These are phyloP conservation scores for Fragum fragum DNA, from an alignment of 2,888 invertebrate genomes.

Conservation along the genomic window DNA sequence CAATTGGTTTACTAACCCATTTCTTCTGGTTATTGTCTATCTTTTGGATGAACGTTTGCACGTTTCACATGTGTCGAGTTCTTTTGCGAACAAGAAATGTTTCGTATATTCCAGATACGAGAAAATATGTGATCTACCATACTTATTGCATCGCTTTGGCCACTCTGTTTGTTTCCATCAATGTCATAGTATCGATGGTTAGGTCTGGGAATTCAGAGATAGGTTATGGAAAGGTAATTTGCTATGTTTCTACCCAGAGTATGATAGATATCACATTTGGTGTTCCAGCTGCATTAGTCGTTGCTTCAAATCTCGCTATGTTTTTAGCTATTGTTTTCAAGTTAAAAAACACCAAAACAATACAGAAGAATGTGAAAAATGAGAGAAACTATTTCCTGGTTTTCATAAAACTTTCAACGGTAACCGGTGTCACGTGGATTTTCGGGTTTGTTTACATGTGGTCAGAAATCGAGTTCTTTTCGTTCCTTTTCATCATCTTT, in stretches of 20 bases:
- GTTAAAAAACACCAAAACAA: slow-evolving; percentile 5
- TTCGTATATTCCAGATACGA: neutral
- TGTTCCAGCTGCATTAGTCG: slow-evolving; percentile 34
- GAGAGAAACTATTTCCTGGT: slow-evolving; percentile 45
- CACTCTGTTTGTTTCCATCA: slow-evolving; percentile 25
- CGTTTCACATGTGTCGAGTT: slow-evolving; percentile 43
- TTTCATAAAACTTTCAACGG: slow-evolving; percentile 43
- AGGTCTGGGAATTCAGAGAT: slow-evolving; percentile 15
- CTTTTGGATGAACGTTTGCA: slow-evolving; percentile 64
- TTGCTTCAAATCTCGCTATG: slow-evolving; percentile 40
- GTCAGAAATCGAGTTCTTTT: slow-evolving; percentile 37
- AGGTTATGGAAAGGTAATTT: slow-evolving; percentile 51
- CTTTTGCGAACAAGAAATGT: slow-evolving; percentile 11
- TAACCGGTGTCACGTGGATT: slow-evolving; percentile 56
- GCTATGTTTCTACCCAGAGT: slow-evolving; percentile 41
- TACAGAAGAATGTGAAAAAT: slow-evolving; percentile 43
- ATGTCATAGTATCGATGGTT: slow-evolving; percentile 29
- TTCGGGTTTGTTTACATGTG: slow-evolving; percentile 58
- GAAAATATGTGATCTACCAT: slow-evolving; percentile 34
- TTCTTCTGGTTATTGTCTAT: slow-evolving; percentile 50
- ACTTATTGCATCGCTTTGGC: slow-evolving; percentile 30
- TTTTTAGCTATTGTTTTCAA: slow-evolving; percentile 36
- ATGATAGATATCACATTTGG: slow-evolving; percentile 51
- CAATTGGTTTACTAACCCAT: slow-evolving; percentile 47
- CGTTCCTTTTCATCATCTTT: slow-evolving; percentile 53